These are phyloP conservation scores for Agrenia bidenticulata DNA, from an alignment of 2,888 invertebrate genomes.

Conservation along the genomic window DNA sequence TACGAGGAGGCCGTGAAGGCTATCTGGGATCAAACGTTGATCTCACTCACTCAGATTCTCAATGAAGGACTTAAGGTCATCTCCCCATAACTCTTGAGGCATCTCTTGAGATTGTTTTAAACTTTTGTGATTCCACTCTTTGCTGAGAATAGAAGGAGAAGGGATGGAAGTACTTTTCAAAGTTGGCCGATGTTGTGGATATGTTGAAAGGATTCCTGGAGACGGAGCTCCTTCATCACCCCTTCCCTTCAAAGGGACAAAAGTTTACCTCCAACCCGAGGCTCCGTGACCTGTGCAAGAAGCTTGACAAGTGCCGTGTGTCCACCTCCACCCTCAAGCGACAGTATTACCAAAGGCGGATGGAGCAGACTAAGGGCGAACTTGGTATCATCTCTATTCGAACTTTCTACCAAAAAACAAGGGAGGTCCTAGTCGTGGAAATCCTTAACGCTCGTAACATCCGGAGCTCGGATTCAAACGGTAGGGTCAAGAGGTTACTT, in stretches of 20 bases:
- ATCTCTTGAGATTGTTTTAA: not conserved
- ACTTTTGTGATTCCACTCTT: not conserved
- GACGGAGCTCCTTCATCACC: not conserved
- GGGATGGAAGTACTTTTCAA: not conserved
- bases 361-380: not conserved
- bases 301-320: not conserved
- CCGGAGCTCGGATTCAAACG: constrained; percentile 59
- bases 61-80: not conserved
- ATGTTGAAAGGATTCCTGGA: constrained; percentile 11
- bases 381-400: constrained; percentile 36
- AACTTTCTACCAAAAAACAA: constrained; percentile 11
- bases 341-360: not conserved
- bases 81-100: not conserved
- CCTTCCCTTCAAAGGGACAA: not conserved
- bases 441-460: constrained; percentile 59
- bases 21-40: not conserved
- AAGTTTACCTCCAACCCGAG: not conserved
- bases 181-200: not conserved
- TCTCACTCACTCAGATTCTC: not conserved
- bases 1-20: not conserved
- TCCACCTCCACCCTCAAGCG: not conserved
- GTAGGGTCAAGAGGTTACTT: constrained; percentile 46
- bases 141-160: constrained; percentile 4
- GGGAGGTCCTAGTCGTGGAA: constrained; percentile 57
- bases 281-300: not conserved